Evolutionary conservation across 2,888 invertebrate species (phyloP), one percentile per base, ranked within the genome.

Genomic region (Thereva unica): DNA sequence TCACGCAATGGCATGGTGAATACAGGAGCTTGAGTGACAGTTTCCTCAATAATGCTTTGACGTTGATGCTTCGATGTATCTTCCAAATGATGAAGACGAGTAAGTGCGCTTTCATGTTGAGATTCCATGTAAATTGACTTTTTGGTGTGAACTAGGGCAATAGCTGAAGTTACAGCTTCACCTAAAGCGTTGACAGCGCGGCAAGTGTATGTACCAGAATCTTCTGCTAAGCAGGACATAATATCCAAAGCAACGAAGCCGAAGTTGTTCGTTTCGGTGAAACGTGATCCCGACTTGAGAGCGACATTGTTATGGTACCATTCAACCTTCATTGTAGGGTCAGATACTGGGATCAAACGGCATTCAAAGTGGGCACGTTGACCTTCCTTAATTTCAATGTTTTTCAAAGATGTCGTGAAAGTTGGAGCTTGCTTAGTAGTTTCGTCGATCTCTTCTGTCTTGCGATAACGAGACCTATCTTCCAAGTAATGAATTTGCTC

Each of bases 171-270:
- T 9, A 95, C 91, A 41, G 95, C 95, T 83, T 95, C 93, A 47
- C 98, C 98, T 10, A 93, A 84, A 61, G 90, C 90, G 76, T 97
- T 99, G 63, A 87, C 89, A 2, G 97, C 96, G 75, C 94, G 87
- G 79, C 95, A 94, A 0, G 96, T 97, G 78, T 98, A 99, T 0
- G 91, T 92, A 54, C 98, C 99, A 10, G 93, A 91, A 83, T 99
- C 98, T 79, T 98, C 98, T 6, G 97, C 93, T 75, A 96, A 89
- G 68, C 95, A 92, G 73, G 96, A 92, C 84, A 96, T 88, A 73
- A 99, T 96, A 77, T 99, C 98, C 67, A 99, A 84, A 35, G 97
- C 95, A 9, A 97, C 97, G 78, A 95, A 98, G 50, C 98, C 98
- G 78, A 99, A 98, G 82, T 95, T 97, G 77, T 96, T 93, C 6